A percentile compares a stretch with the other conserved stretches of the same genome.
Conservation (phyloP, 2,113 vertebrate genomes). For the Odontesthes bonariensis region DNA sequence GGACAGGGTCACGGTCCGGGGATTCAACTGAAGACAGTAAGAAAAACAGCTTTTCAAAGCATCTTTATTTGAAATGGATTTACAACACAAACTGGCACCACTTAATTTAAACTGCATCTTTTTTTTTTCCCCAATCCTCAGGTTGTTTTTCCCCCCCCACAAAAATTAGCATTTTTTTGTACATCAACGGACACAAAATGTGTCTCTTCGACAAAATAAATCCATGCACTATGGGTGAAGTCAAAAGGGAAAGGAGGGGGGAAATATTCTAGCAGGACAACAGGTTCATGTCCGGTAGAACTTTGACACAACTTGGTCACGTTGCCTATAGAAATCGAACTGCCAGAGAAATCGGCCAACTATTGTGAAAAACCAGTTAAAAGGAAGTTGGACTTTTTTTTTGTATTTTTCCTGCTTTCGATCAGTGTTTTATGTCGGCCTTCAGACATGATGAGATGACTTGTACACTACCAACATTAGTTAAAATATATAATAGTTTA, state of each 20-base stretch:
- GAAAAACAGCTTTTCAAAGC: slow-evolving; percentile 39
- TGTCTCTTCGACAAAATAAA: slow-evolving; percentile 43
- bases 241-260: neutral
- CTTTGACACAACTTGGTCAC: neutral
- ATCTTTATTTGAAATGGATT: slow-evolving; percentile 77
- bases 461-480: neutral
- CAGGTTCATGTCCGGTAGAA: neutral
- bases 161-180: slow-evolving; percentile 46
- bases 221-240: slow-evolving; percentile 25
- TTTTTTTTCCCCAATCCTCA: neutral
- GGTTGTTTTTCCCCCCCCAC: slow-evolving; percentile 21
- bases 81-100: slow-evolving; percentile 72
- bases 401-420: too few species aligned
- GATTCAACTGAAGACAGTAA: neutral
- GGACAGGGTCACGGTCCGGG: neutral
- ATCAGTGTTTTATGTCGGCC: too few species aligned
- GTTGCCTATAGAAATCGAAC: neutral
- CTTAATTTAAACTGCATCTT: slow-evolving; percentile 56
- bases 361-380: too few species aligned
- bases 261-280: slow-evolving; percentile 26
- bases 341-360: too few species aligned
- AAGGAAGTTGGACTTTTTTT: too few species aligned
- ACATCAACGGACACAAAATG: slow-evolving; percentile 45
- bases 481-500: too few species aligned
- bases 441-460: too few species aligned